Conservation (phyloP, 2,888 invertebrate species). For the Salpingus planirostris region DNA sequence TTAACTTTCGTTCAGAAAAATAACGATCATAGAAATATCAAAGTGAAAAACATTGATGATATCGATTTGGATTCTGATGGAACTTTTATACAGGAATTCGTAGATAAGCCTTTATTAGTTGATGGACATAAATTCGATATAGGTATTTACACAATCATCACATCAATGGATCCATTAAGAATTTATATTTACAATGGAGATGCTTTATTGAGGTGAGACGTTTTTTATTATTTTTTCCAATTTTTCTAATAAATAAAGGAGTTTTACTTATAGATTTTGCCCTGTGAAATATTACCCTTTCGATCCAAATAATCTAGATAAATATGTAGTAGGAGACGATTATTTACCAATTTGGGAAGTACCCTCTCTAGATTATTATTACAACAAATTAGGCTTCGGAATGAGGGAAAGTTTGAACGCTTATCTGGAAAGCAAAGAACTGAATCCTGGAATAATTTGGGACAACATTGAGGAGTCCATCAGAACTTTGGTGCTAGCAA, state of each 20-base stretch:
- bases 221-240: background rate
- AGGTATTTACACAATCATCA: constrained; percentile 86
- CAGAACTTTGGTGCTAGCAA: constrained; percentile 55
- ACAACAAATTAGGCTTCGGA: constrained; percentile 61
- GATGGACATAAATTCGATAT: constrained; percentile 95
- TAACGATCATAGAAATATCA: constrained; percentile 83
- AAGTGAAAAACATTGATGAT: constrained; percentile 61
- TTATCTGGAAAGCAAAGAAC: constrained; percentile 56
- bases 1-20: constrained; percentile 84
- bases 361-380: constrained; percentile 62
- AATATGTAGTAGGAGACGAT: constrained; percentile 91
- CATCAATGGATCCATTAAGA: constrained; percentile 82
- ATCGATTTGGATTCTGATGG: constrained; percentile 61
- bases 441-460: constrained; percentile 71
- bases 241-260: too few species aligned
- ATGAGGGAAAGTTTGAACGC: constrained; percentile 84
- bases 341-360: constrained; percentile 94
- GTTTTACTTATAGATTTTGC: constrained; percentile 84
- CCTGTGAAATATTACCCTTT: constrained; percentile 85
- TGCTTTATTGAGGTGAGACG: constrained; percentile 66
- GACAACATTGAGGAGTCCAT: constrained; percentile 70
- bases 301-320: constrained; percentile 65
- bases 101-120: constrained; percentile 79
- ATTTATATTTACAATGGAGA: constrained; percentile 80
- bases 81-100: constrained; percentile 85